Evolutionary conservation across 2,797 vertebrate genomes (phyloP).

Genomic region (Myoxocephalus aenaeus): DNA sequence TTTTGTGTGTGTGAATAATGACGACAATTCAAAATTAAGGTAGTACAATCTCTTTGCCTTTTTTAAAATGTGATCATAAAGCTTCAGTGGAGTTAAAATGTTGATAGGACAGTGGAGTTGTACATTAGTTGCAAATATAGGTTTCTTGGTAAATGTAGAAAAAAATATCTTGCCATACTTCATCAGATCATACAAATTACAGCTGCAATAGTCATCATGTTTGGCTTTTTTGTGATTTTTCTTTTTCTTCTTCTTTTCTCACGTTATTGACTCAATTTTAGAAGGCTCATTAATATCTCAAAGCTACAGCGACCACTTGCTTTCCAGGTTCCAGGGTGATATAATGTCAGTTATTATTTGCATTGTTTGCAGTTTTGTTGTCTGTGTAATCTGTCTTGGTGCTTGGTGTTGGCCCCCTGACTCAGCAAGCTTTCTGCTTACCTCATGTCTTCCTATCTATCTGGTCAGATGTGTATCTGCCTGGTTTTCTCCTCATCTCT

Average conservation of each 20-base stretch:
- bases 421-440: slow-evolving; percentile 64
- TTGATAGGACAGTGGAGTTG: background rate
- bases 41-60: background rate
- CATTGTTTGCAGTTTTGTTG: slow-evolving; percentile 47
- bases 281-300: slow-evolving; percentile 14
- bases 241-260: background rate
- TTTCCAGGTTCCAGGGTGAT: slow-evolving; percentile 16
- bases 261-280: background rate
- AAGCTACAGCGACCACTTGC: slow-evolving; percentile 4
- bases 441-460: slow-evolving; percentile 50
- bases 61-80: background rate
- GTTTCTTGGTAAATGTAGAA: background rate
- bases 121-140: background rate
- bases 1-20: background rate
- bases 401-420: slow-evolving; percentile 28
- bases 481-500: slow-evolving; percentile 41
- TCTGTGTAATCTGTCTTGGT: slow-evolving; percentile 51
- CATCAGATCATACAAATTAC: background rate
- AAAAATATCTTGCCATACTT: background rate
- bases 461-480: slow-evolving; percentile 55
- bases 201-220: background rate
- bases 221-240: background rate
- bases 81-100: background rate
- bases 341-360: slow-evolving; percentile 44
- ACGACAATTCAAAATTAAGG: background rate